Evolutionary conservation across 2,888 invertebrate genomes (phyloP).

Genomic region (Eristalinus sepulchralis): DNA sequence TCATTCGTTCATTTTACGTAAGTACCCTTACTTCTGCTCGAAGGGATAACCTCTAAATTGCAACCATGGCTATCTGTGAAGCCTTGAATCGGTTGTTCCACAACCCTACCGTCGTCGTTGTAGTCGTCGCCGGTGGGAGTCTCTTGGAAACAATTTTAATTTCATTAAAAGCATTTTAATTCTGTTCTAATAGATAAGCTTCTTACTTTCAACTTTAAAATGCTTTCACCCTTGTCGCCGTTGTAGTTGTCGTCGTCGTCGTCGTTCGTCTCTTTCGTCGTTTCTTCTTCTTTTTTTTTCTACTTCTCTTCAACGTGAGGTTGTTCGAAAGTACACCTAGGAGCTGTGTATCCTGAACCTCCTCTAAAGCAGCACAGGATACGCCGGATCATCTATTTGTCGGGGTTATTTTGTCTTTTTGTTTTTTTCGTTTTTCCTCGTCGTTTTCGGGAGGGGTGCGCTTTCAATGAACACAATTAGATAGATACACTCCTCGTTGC

Average conservation of each 20-base stretch:
- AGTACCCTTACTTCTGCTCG: slow-evolving; percentile 50
- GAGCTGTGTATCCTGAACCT: slow-evolving; percentile 20
- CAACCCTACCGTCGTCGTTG: neutral
- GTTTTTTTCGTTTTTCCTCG: neutral
- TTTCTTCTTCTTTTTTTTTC: slow-evolving; percentile 3
- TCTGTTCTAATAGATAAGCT: slow-evolving; percentile 70
- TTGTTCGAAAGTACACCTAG: slow-evolving; percentile 38
- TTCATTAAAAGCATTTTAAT: slow-evolving; percentile 72
- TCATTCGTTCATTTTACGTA: slow-evolving; percentile 39
- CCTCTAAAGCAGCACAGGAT: slow-evolving; percentile 44
- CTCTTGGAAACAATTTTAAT: slow-evolving; percentile 62
- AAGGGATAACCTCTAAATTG: slow-evolving; percentile 67
- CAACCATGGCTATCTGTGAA: slow-evolving; percentile 52
- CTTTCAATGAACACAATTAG: slow-evolving; percentile 54
- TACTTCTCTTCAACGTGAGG: neutral
- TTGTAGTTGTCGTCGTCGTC: neutral
- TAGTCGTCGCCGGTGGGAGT: neutral
- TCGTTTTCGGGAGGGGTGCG: neutral
- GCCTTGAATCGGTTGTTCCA: slow-evolving; percentile 40
- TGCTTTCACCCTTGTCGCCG: slow-evolving; percentile 26
- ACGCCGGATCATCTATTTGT: slow-evolving; percentile 59
- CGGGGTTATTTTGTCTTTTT: neutral
- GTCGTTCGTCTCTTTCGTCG: slow-evolving; percentile 9
- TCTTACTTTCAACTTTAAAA: slow-evolving; percentile 71
- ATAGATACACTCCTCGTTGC: slow-evolving; percentile 34